phyloP scores from a whole-genome alignment of 2,113 vertebrate species.

The Prionailurus bengalensis region DNA sequence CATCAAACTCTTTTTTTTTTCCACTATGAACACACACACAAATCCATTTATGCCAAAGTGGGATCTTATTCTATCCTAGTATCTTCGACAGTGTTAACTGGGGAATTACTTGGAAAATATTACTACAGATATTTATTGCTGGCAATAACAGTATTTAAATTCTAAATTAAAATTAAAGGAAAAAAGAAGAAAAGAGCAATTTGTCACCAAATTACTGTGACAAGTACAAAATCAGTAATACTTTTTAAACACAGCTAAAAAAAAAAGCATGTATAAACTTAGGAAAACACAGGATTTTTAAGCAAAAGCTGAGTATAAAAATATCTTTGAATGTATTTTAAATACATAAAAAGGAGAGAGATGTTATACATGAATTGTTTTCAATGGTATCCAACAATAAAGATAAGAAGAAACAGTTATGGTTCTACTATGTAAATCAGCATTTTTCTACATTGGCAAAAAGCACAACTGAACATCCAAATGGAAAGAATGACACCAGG shows the following conservation, averaged over 20 bases:
- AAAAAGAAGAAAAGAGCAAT: background rate
- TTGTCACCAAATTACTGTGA: background rate
- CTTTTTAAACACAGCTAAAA: constrained; percentile 36
- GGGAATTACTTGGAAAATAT: constrained; percentile 51
- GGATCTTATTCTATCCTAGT: background rate
- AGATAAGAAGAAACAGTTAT: background rate
- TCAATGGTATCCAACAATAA: background rate
- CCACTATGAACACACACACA: constrained; percentile 15
- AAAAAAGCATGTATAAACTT: background rate
- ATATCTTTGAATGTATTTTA: constrained; percentile 8
- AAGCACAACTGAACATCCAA: background rate
- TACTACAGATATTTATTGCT: constrained; percentile 24
- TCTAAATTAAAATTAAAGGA: constrained; percentile 48
- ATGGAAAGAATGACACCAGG: background rate
- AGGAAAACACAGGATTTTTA: background rate
- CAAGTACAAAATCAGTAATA: constrained; percentile 31
- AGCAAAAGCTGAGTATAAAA: constrained; percentile 58
- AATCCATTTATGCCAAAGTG: constrained; percentile 22
- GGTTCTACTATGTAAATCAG: background rate
- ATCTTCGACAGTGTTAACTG: background rate
- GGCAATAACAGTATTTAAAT: constrained; percentile 52
- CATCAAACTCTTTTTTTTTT: constrained; percentile 23
- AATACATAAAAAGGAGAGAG: background rate
- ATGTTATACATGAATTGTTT: constrained; percentile 22
- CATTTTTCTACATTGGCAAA: constrained; percentile 41